Percentiles rank a stretch among this genome's conserved stretches.
phyloP scores from a whole-genome alignment of 2,797 vertebrate genomes.

The Bufotes viridis region DNA sequence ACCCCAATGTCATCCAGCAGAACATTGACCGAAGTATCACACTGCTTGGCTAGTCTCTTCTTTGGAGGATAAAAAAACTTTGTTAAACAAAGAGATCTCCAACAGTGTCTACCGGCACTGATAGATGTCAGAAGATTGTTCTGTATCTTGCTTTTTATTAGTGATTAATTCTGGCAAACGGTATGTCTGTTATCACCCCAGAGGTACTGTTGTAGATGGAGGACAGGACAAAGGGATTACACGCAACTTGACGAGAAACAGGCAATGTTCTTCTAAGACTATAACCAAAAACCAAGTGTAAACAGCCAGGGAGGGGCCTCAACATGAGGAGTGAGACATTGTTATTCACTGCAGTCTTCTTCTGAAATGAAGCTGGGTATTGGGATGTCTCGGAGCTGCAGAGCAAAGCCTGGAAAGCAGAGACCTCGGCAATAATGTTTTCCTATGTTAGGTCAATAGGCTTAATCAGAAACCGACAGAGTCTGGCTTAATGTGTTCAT shows the following conservation, averaged over 20 bases:
- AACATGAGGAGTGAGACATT: conserved; percentile 14
- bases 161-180: not conserved
- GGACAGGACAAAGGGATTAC: not conserved
- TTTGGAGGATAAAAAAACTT: too few species aligned
- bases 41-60: too few species aligned
- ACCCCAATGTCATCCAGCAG: too few species aligned
- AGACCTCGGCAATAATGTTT: conserved; percentile 51
- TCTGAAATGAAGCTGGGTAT: conserved; percentile 57
- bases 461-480: conserved; percentile 30
- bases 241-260: conserved; percentile 17
- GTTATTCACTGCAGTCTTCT: conserved; percentile 42
- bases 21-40: too few species aligned
- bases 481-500: conserved; percentile 47
- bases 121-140: not conserved
- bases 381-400: conserved; percentile 57
- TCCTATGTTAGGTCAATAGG: conserved; percentile 47
- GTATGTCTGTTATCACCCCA: not conserved
- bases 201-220: not conserved
- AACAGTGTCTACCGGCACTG: not conserved
- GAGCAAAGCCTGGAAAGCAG: conserved; percentile 46
- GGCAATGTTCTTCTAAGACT: not conserved
- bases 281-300: not conserved
- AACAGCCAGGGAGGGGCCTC: not conserved
- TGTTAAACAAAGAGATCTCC: not conserved
- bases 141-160: not conserved